These are phyloP conservation scores for Paradoxurus hermaphroditus DNA, from an alignment of 2,113 vertebrate genomes.

Conservation along the genomic window DNA sequence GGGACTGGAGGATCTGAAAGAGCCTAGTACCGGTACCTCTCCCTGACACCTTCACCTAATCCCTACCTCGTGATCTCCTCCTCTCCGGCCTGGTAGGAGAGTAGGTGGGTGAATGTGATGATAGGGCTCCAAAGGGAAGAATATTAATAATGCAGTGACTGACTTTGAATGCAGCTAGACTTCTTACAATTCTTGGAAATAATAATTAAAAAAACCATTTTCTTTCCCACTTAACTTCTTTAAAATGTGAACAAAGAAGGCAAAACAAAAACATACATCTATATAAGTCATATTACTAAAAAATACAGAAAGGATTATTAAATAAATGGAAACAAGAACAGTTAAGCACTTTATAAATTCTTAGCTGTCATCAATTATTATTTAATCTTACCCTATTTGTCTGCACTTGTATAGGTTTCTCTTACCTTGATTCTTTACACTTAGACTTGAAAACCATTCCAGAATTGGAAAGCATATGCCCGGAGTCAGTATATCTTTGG, in stretches of 20 bases:
- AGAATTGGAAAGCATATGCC: background rate
- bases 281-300: background rate
- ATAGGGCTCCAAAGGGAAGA: background rate
- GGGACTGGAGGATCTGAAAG: background rate
- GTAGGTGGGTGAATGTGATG: background rate
- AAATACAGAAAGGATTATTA: background rate
- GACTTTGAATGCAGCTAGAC: background rate
- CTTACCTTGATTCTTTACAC: background rate
- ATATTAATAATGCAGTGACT: background rate
- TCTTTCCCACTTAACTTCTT: background rate
- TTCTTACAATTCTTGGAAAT: background rate
- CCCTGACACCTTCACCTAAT: background rate
- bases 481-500: background rate
- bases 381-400: background rate
- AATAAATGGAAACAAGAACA: background rate
- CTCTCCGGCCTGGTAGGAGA: background rate
- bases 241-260: background rate
- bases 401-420: background rate
- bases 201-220: background rate
- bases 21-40: accelerated
- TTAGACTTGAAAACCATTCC: background rate
- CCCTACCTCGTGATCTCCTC: background rate
- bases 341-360: background rate
- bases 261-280: background rate
- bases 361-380: background rate